phyloP scores from a whole-genome alignment of 1,140 invertebrate species.

The Camponotus pennsylvanicus region DNA sequence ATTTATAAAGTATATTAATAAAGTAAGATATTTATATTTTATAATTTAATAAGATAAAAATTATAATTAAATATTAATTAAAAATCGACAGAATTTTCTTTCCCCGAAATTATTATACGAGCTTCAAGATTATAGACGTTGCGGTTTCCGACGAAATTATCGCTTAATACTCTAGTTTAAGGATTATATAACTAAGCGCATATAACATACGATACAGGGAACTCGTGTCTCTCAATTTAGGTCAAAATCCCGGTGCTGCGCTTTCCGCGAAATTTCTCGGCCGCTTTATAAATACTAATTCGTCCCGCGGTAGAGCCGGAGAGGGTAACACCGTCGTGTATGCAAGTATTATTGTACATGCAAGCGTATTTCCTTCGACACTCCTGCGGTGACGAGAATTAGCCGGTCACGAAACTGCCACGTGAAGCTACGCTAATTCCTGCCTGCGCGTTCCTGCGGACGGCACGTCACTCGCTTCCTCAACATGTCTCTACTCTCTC shows the following conservation, averaged over 20 bases:
- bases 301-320: neutral
- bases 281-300: slow-evolving; percentile 59
- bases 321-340: neutral
- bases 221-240: neutral
- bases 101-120: neutral
- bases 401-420: slow-evolving; percentile 69
- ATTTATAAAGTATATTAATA: no score
- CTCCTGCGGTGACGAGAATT: slow-evolving; percentile 55
- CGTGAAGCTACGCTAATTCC: slow-evolving; percentile 69
- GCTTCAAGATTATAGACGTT: neutral
- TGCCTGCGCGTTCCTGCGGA: slow-evolving; percentile 46
- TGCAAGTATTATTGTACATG: slow-evolving; percentile 10
- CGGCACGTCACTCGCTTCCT: slow-evolving; percentile 60
- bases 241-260: slow-evolving; percentile 28
- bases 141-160: no score
- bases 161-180: neutral
- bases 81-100: neutral
- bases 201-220: neutral
- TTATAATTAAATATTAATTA: neutral
- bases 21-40: no score
- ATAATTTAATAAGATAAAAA: neutral
- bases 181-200: slow-evolving; percentile 5
- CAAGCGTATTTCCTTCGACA: slow-evolving; percentile 41
- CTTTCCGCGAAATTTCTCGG: slow-evolving; percentile 36
- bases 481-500: slow-evolving; percentile 41